phyloP scores from a whole-genome alignment of 2,888 invertebrate species.

The Pyralis farinalis region DNA sequence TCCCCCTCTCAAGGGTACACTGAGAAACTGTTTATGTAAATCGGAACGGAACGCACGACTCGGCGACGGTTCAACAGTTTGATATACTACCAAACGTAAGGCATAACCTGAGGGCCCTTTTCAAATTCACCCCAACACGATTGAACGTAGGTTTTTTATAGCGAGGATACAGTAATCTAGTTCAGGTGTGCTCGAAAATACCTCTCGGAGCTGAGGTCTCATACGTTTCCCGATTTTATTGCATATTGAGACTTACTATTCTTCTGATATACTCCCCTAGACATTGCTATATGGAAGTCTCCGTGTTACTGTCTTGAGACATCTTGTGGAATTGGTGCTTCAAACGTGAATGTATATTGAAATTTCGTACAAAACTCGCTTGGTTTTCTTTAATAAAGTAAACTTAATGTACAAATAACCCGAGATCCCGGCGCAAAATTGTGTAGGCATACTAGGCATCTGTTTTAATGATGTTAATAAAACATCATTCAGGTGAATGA shows the following conservation, averaged over 20 bases:
- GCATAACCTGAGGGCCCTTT: conserved; percentile 53
- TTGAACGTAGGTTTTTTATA: conserved; percentile 67
- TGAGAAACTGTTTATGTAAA: conserved; percentile 62
- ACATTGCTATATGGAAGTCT: conserved; percentile 17
- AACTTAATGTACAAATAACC: too few species aligned
- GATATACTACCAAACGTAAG: conserved; percentile 47
- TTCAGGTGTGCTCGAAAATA: conserved; percentile 74
- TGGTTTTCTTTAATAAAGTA: too few species aligned
- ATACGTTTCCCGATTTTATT: conserved; percentile 71
- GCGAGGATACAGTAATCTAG: conserved; percentile 70
- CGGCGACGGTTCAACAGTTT: conserved; percentile 39
- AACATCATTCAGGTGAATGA: too few species aligned
- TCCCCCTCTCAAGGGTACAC: conserved; percentile 32
- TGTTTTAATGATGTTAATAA: too few species aligned
- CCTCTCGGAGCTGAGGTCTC: conserved; percentile 64
- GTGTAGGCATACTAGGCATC: too few species aligned
- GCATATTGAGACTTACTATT: conserved; percentile 77
- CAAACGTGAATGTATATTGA: background rate
- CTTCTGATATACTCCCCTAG: conserved; percentile 55
- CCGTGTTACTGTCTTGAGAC: conserved; percentile 38
- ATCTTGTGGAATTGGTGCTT: conserved; percentile 1
- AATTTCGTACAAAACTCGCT: background rate
- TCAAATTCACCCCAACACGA: conserved; percentile 62
- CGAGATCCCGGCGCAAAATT: too few species aligned
- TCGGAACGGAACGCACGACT: conserved; percentile 41